Conservation (phyloP, 2,113 vertebrate genomes). For the Triplophysa rosa region DNA sequence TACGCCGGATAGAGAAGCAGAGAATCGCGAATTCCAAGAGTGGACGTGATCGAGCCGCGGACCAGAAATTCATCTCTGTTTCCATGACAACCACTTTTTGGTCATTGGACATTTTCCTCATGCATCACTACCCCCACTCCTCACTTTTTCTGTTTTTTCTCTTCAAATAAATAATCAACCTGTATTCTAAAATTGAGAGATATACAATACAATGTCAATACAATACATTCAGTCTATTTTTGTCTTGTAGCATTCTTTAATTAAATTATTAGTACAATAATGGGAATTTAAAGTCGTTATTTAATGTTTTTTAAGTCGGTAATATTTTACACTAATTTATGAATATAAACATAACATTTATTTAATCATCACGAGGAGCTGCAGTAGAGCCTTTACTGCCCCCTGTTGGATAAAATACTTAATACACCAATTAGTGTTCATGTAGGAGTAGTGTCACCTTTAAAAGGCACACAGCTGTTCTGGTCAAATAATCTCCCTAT, state of each 20-base stretch:
- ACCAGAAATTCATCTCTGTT: slow-evolving; percentile 64
- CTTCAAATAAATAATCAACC: not conserved
- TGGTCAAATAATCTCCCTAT: too few relatives aligned
- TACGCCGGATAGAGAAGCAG: not conserved
- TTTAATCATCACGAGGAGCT: too few relatives aligned
- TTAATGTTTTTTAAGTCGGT: not conserved
- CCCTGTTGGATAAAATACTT: not conserved
- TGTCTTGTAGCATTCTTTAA: too few relatives aligned
- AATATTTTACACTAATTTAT: not conserved
- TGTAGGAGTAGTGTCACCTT: too few relatives aligned
- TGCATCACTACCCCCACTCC: not conserved
- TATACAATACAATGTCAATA: too few relatives aligned
- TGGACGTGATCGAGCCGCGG: slow-evolving; percentile 61
- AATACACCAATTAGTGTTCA: not conserved
- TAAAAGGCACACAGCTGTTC: too few relatives aligned
- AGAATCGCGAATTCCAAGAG: slow-evolving; percentile 54
- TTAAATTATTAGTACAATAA: too few relatives aligned
- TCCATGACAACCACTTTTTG: slow-evolving; percentile 67
- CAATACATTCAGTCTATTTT: too few relatives aligned
- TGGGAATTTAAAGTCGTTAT: too few relatives aligned
- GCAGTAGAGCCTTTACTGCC: not conserved
- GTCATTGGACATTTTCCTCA: not conserved
- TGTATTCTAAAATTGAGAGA: not conserved
- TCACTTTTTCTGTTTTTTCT: too few relatives aligned
- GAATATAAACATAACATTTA: too few relatives aligned